Evolutionary conservation across 2,888 invertebrate species (phyloP).

Genomic region (Alentia gelatinosa): DNA sequence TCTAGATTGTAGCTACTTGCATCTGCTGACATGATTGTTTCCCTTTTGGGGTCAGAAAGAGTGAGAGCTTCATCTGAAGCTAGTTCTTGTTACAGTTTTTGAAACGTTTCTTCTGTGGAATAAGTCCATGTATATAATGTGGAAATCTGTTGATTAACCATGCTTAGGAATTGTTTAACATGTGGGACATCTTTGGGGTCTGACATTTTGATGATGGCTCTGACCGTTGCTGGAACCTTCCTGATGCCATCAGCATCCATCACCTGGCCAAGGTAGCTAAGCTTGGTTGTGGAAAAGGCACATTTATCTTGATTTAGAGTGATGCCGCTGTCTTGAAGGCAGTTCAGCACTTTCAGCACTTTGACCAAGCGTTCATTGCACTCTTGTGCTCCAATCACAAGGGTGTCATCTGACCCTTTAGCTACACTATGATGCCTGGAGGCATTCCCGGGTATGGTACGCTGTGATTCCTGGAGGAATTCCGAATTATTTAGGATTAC

Average conservation of each 20-base stretch:
- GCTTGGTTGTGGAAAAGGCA: slow-evolving; percentile 57
- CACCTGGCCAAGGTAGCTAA: slow-evolving; percentile 63
- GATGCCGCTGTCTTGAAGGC: slow-evolving; percentile 58
- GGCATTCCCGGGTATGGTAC: too few species aligned
- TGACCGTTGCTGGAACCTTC: slow-evolving; percentile 58
- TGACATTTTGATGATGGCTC: slow-evolving; percentile 50
- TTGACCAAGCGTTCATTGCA: slow-evolving; percentile 59
- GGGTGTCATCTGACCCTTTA: slow-evolving; percentile 65
- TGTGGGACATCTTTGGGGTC: slow-evolving; percentile 58
- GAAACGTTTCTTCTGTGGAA: slow-evolving; percentile 67
- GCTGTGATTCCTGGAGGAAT: too few species aligned
- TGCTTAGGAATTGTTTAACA: slow-evolving; percentile 58
- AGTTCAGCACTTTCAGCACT: not conserved
- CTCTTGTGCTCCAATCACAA: slow-evolving; percentile 58
- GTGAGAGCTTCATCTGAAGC: slow-evolving; percentile 70
- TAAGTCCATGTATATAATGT: slow-evolving; percentile 58
- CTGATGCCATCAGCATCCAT: slow-evolving; percentile 57
- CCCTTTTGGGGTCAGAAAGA: slow-evolving; percentile 70
- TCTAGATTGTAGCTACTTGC: slow-evolving; percentile 75
- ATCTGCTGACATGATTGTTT: slow-evolving; percentile 71
- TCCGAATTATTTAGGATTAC: too few species aligned
- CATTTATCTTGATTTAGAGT: slow-evolving; percentile 64
- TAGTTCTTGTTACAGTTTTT: slow-evolving; percentile 70
- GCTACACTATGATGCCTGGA: too few species aligned
- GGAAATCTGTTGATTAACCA: slow-evolving; percentile 64